Conservation (phyloP, 2,113 vertebrate species). For the Pteropus alecto region DNA sequence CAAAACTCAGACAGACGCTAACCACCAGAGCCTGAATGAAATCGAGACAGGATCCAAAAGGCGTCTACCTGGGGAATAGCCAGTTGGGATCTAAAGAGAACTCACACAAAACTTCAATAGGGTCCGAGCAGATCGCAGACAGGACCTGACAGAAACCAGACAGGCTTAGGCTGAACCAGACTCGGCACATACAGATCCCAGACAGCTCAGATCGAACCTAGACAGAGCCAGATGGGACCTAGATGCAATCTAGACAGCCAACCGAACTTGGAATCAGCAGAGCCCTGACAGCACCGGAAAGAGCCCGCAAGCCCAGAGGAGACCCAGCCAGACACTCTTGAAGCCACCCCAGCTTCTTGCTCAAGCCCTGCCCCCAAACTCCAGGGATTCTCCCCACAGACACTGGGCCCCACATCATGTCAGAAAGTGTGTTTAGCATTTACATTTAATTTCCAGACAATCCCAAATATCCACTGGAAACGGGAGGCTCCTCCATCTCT, state of each 20-base stretch:
- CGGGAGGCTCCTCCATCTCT: neutral
- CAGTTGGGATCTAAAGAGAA: neutral
- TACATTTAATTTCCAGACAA: neutral
- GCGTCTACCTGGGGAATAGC: neutral
- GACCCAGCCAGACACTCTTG: rapidly evolving
- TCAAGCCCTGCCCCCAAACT: neutral
- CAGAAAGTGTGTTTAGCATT: neutral
- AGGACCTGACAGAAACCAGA: neutral
- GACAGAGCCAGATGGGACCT: slow-evolving; percentile 55
- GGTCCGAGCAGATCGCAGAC: neutral
- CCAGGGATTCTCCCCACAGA: neutral
- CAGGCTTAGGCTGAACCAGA: neutral
- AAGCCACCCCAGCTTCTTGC: neutral
- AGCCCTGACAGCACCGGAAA: neutral
- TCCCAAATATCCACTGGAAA: neutral
- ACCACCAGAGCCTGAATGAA: neutral
- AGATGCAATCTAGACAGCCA: neutral
- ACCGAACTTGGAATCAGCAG: neutral
- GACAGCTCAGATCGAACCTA: slow-evolving; percentile 40
- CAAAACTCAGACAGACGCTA: neutral
- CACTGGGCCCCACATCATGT: neutral
- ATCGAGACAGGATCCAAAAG: neutral
- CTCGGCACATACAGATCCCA: neutral
- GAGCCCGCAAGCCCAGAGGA: neutral
- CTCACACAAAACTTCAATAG: neutral